phyloP scores from a whole-genome alignment of 30 jellyfish, hydroid and myxozoan species.

The Nemopilema nomurai region DNA sequence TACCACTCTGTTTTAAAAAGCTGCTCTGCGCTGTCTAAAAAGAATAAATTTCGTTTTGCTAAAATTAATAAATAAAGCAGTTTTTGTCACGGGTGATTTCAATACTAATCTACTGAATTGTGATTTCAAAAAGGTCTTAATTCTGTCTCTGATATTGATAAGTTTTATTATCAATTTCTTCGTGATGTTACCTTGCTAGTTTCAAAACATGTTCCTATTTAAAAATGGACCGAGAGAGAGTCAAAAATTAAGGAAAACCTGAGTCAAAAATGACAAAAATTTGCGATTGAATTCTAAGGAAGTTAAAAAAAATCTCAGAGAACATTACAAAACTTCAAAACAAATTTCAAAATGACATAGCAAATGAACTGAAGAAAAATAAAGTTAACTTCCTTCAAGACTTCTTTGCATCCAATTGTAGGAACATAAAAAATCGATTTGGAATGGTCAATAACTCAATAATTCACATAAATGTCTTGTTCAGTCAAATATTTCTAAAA shows the following conservation, averaged over 20 bases:
- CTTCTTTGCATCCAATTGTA: conserved; percentile 1
- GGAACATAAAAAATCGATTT: conserved; percentile 15
- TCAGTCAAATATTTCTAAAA: conserved; percentile 6
- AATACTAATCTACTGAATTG: conserved; percentile 11
- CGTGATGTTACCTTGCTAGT: background rate
- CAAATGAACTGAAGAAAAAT: conserved; percentile 17
- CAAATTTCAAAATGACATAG: background rate
- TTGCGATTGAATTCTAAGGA: conserved; percentile 9
- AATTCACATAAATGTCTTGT: conserved; percentile 1
- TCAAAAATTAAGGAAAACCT: background rate
- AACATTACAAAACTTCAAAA: background rate
- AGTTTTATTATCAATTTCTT: background rate
- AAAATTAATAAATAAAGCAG: background rate
- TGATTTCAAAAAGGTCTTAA: background rate
- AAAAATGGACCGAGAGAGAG: background rate
- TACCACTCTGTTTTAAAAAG: background rate
- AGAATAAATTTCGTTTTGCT: background rate
- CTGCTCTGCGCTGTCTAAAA: background rate
- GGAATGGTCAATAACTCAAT: background rate
- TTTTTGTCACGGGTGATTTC: background rate
- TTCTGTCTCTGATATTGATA: background rate
- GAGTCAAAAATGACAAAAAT: background rate
- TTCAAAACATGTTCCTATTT: background rate
- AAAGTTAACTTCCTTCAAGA: background rate
- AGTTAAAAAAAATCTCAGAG: background rate